Base-by-base conservation (phyloP, 2,888 invertebrate species). In the Tetragonula carbonaria region DNA sequence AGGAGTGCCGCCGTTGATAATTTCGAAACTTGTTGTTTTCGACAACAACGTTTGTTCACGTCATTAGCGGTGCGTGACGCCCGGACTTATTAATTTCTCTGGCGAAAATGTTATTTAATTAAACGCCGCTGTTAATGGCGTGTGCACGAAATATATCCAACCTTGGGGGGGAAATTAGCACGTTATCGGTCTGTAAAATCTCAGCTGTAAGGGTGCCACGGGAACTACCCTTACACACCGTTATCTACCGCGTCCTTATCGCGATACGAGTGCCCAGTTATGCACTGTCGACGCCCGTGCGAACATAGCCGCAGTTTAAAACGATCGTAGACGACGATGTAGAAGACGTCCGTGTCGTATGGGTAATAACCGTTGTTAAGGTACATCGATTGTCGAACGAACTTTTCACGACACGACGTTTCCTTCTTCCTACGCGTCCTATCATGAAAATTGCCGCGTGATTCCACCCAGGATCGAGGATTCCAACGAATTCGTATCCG, bases 161-260 rank as follows among this genome's bases (percentile, higher is more conserved):
- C 68, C 78, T 70, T 66, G 83, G 8, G 85, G 55, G 74, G 77
- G 78, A 72, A 85, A 81, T 88, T 83, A 87, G 76, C 74, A 57
- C 55, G 78, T 65, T 80, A 86, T 86, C 85, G 28, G 53, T 14
- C 63, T 33, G 18, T 51, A 51, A 77, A 88, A 87, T 87, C 83
- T 87, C 76, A 65, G 72, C 74, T 76, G 77, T 66, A 85, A 83
- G 78, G 70, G 66, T 45, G 71, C 68, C 62, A 55, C 72, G 84
- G 84, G 81, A 81, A 81, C 78, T 78, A 77, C 79, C 85, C 74
- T 74, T 80, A 67, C 57, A 75, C 79, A 71, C 75, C 45, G 83
- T 82, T 85, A 88, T 88, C 88, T 88, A 55, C 70, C 65, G 51
- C 74, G 51, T 62, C 55, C 87, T 88, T 87, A 88, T 89, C 88